Evolutionary conservation across 2,888 invertebrate species (phyloP).

Genomic region (Scrobipalpa costella): DNA sequence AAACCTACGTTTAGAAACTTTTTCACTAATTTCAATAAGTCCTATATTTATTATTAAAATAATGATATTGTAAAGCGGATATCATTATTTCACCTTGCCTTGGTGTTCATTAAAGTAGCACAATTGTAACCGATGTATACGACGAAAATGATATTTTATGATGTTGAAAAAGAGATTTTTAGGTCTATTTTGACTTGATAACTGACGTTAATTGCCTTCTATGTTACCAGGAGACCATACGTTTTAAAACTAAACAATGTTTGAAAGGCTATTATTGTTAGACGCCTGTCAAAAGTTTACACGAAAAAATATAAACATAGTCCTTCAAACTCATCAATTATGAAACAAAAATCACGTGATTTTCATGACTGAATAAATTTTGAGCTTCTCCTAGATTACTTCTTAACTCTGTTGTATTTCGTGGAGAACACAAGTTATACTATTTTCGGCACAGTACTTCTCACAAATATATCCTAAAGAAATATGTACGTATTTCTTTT

Average conservation of each 20-base stretch:
- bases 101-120: conserved; percentile 78
- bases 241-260: conserved; percentile 35
- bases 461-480: neutral
- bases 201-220: conserved; percentile 72
- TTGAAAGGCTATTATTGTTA: conserved; percentile 28
- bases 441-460: neutral
- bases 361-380: conserved; percentile 59
- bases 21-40: neutral
- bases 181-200: conserved; percentile 76
- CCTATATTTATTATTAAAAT: conserved; percentile 64
- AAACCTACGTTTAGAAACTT: neutral
- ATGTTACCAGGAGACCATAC: conserved; percentile 68
- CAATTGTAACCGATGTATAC: conserved; percentile 81
- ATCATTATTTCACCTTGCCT: conserved; percentile 75
- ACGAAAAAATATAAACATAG: conserved; percentile 25
- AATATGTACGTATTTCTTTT: neutral
- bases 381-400: conserved; percentile 60
- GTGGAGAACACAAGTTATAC: conserved; percentile 31
- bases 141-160: conserved; percentile 78
- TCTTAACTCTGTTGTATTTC: conserved; percentile 44
- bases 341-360: conserved; percentile 53
- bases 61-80: conserved; percentile 54
- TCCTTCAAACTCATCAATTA: conserved; percentile 42
- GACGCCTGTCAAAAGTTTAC: neutral
- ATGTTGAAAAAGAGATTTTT: conserved; percentile 76